Evolutionary conservation across 1,140 invertebrate species (phyloP).

Genomic region (Formica selysi): DNA sequence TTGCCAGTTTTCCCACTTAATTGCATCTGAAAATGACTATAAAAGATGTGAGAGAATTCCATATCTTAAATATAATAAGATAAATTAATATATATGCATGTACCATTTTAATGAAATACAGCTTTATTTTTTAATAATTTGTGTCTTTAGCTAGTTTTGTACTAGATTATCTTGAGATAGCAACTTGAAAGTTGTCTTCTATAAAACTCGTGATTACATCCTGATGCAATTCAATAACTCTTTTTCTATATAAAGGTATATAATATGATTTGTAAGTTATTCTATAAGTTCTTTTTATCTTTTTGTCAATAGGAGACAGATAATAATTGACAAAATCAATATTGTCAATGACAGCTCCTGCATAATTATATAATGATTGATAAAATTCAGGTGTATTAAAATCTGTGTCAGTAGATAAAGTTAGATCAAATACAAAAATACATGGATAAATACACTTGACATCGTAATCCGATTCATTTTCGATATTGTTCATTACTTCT

Average conservation of each 20-base stretch:
- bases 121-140: conserved; percentile 25
- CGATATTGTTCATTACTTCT: conserved; percentile 37
- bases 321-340: conserved; percentile 80
- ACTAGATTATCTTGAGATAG: conserved; percentile 71
- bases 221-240: conserved; percentile 83
- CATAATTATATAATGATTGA: conserved; percentile 79
- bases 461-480: not conserved
- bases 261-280: conserved; percentile 83
- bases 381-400: conserved; percentile 79
- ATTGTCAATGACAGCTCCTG: conserved; percentile 80
- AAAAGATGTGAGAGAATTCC: not conserved
- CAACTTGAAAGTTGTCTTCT: conserved; percentile 79
- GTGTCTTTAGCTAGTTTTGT: not conserved
- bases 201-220: conserved; percentile 81
- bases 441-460: conserved; percentile 71
- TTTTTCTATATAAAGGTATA: conserved; percentile 80
- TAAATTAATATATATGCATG: conserved; percentile 12
- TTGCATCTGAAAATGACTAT: too few species aligned
- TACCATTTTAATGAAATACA: conserved; percentile 44
- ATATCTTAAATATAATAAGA: not conserved
- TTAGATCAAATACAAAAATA: conserved; percentile 82
- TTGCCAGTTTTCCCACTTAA: too few species aligned
- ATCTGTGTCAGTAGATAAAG: conserved; percentile 72
- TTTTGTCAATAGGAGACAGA: conserved; percentile 72
- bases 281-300: conserved; percentile 82